phyloP scores from a whole-genome alignment of 92 coral and sea anemone species.

The Umimayanthus chanpuru region DNA sequence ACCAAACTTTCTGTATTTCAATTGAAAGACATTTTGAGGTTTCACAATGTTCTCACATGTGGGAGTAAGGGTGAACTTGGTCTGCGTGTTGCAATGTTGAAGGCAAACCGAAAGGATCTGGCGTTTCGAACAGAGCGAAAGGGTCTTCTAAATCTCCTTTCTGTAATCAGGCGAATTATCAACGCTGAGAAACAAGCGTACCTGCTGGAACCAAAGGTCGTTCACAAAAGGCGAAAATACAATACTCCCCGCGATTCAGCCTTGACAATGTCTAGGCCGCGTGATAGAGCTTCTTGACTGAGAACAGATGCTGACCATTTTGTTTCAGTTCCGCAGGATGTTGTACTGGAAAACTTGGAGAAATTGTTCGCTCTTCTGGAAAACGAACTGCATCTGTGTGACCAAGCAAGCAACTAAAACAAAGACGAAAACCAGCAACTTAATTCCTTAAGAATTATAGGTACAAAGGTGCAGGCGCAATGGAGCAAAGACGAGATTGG shows the following conservation, averaged over 20 bases:
- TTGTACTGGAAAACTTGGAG: too few species aligned
- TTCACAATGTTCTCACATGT: too few species aligned
- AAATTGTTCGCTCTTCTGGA: too few species aligned
- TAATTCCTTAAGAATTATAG: too few species aligned
- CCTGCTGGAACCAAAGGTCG: not conserved
- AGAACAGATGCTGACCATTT: not conserved
- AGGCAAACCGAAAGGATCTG: slow-evolving; percentile 47
- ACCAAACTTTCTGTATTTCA: too few species aligned
- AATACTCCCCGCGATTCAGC: slow-evolving; percentile 29
- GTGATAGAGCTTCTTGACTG: slow-evolving; percentile 50
- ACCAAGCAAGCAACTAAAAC: too few species aligned
- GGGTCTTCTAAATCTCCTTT: slow-evolving; percentile 40
- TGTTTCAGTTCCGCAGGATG: slow-evolving; percentile 31
- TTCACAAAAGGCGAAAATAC: slow-evolving; percentile 46
- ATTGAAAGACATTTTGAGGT: too few species aligned
- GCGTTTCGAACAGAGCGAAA: slow-evolving; percentile 57
- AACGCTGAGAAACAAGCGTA: slow-evolving; percentile 5
- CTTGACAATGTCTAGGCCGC: slow-evolving; percentile 24
- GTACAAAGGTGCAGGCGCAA: slow-evolving; percentile 34
- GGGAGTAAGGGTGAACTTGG: slow-evolving; percentile 53
- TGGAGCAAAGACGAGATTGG: slow-evolving; percentile 56
- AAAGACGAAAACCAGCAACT: too few species aligned
- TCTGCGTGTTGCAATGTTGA: slow-evolving; percentile 68
- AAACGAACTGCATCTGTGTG: too few species aligned
- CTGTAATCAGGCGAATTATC: slow-evolving; percentile 45